Base-by-base conservation (phyloP, 2,797 vertebrate species). In the Lacerta viridis region DNA sequence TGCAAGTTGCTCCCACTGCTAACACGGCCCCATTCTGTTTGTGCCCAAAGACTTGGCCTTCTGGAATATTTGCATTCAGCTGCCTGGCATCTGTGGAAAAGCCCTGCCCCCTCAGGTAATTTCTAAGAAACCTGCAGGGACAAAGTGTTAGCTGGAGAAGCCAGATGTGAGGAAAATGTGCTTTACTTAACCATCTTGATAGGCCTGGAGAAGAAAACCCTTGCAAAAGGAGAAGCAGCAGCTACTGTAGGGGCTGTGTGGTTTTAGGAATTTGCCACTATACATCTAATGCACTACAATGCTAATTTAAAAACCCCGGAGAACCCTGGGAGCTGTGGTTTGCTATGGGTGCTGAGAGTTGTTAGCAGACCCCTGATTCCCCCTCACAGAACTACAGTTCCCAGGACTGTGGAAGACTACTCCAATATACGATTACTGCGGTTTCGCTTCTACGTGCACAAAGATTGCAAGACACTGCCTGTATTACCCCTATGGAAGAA, bases 21-120 rank as follows among this genome's bases (percentile, higher is more conserved):
- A n/a, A 90, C 36, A 81, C 87, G 33, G 61, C 85, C 83, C 43
- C 27, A 41, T 0, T 33, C 61, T 3, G 29, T 17, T 18, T 10
- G 15, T 36, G 77, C 66, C 59, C 4, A 2, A n/a, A 78, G 72
- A 43, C 59, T 59, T 33, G 79, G 71, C 61, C 55, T 82, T 10
- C 68, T 89, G 43, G 81, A 91, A 1, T n/a, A 87, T 20, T 87
- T 89, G 55, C 15, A 86, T 89, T 46, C 87, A 17, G 77, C 90
- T 29, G 74, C n/a, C 46, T 15, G 80, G 72, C 74, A 78, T 10
- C 50, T 74, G 79, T 27, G n/a, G 2, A 0, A 66, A 27, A 27
- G 2, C 7, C 0, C 50, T 89, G 1, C 50, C 59, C 41, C 0
- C 0, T 0, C 5, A 7, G 46, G 79, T 75, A 41, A n/a, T 0